Evolutionary conservation across 2,113 vertebrate genomes (phyloP), one percentile per base, ranked within the genome.

Genomic region (Amphilophus citrinellus): DNA sequence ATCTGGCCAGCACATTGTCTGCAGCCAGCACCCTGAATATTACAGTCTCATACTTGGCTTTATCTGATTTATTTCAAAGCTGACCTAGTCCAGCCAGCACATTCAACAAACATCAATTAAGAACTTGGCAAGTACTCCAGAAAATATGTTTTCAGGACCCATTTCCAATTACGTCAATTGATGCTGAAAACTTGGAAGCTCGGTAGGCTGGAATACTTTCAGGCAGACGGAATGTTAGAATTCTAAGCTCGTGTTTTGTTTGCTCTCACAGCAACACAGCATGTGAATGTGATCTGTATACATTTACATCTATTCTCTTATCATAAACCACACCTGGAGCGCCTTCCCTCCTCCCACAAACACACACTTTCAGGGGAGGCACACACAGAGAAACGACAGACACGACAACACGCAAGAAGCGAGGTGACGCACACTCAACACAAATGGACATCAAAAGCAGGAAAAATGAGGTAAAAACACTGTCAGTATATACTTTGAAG

Each of bases 271-370:
- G 80, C 58, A 71, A 66, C 61, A 75, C 76, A 20, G 61, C 44
- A 35, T 56, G 83, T 66, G 86, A 85, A 92, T 92, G 84, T 82
- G 84, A 91, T 92, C 84, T 82, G 84, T 84, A 88, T 82, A 87
- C 79, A 89, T 93, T 91, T 89, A 85, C 82, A 90, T 90, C 80
- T 83, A 75, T 88, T 88, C 83, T 86, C 79, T 87, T 85, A 90
- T 89, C 83, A 89, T 86, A 79, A 61, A 53, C 42, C 71, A 68
- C 87, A 88, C 88, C 83, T 89, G 81, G 82, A 91, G 85, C 58
- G 76, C 53, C 35, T 15, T 42, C 30, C 22, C 15, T 42, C 50
- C 77, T 35, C 50, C 59, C 58, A 24, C 59, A 77, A 15, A 80
- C 79, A 63, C 75, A 83, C 53, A 76, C 37, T 77, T 85, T 57